phyloP scores from a whole-genome alignment of 2,888 invertebrate genomes.

The Amiota communis region DNA sequence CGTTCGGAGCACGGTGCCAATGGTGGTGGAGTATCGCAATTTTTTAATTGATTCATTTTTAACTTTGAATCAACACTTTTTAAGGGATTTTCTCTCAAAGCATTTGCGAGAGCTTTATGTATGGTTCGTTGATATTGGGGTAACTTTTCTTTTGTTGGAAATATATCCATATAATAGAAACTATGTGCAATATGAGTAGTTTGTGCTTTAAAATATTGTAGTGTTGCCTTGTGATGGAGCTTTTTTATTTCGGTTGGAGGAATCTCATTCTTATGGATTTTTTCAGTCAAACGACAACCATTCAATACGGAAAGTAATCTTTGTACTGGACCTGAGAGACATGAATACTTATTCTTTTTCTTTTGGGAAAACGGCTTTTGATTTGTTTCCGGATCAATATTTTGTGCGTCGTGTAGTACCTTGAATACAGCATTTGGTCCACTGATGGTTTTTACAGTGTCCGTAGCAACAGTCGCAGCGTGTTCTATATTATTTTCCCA shows the following conservation, averaged over 20 bases:
- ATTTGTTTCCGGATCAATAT: neutral
- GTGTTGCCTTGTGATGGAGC: too few relatives aligned
- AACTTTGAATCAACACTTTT: neutral
- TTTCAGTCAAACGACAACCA: neutral
- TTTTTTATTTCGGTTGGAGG: neutral
- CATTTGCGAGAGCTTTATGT: neutral
- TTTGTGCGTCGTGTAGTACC: neutral
- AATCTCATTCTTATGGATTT: neutral
- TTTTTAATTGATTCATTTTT: neutral
- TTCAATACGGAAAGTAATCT: neutral
- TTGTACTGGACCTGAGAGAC: neutral
- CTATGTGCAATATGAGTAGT: neutral
- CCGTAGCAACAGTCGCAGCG: neutral
- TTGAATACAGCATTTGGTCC: neutral
- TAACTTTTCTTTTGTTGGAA: neutral
- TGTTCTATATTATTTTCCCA: neutral
- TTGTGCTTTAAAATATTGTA: neutral
- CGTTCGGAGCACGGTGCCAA: neutral
- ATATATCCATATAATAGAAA: conserved; percentile 1
- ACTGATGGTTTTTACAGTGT: neutral
- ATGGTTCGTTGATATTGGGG: neutral
- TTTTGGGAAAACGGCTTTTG: neutral
- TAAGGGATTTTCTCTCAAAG: too few relatives aligned
- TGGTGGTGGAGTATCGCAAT: neutral
- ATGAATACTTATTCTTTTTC: neutral